phyloP scores from a whole-genome alignment of 2,113 vertebrate species.

The Clarias magur region DNA sequence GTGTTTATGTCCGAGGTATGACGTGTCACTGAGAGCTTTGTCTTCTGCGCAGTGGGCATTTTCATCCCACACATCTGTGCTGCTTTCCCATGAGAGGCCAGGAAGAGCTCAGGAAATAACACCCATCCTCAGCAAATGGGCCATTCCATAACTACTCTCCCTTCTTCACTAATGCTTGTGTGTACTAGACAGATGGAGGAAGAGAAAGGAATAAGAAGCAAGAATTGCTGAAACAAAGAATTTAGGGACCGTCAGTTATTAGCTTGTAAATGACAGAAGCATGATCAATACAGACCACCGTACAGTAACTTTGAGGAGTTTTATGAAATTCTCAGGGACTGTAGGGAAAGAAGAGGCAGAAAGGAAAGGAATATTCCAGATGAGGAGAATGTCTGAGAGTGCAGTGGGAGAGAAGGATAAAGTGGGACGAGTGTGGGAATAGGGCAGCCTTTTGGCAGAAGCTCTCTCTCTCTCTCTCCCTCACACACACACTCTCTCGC shows the following conservation, averaged over 20 bases:
- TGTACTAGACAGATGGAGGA: neutral
- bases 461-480: conserved; percentile 30
- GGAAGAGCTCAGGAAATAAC: conserved; percentile 73
- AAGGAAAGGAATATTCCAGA: conserved; percentile 14
- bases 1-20: neutral
- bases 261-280: neutral
- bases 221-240: neutral
- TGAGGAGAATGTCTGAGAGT: conserved; percentile 31
- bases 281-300: conserved; percentile 22
- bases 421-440: conserved; percentile 74
- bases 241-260: neutral
- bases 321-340: neutral
- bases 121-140: conserved; percentile 70
- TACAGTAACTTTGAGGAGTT: neutral
- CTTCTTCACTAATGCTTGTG: neutral
- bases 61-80: conserved; percentile 49
- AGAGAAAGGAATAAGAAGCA: neutral
- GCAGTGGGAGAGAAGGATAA: neutral
- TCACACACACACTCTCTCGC: conserved; percentile 8
- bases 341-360: neutral
- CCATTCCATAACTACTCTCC: conserved; percentile 58
- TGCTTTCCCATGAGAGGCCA: conserved; percentile 58
- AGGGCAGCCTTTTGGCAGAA: conserved; percentile 69
- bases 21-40: neutral
- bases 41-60: neutral